Percentiles rank a stretch among this genome's conserved stretches.
These are phyloP conservation scores for Galaxea fascicularis DNA, from an alignment of 92 coral and sea anemone species.

Conservation along the genomic window DNA sequence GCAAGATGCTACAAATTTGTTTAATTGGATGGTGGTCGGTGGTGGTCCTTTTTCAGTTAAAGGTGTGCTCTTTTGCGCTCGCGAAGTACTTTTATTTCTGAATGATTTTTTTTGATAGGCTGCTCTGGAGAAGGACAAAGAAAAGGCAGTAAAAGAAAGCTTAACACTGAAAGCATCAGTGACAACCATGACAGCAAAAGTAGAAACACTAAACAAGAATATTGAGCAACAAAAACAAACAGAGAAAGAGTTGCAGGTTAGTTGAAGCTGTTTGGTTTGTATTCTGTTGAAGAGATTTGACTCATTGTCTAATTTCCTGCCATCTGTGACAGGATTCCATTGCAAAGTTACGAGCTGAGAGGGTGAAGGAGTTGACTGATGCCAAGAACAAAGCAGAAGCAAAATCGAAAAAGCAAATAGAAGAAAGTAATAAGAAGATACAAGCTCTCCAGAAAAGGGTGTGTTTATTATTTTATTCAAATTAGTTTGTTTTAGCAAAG, in stretches of 20 bases:
- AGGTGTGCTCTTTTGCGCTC: too few species aligned
- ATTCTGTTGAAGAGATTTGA: too few species aligned
- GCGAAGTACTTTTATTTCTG: too few species aligned
- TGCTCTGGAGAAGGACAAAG: constrained; percentile 80
- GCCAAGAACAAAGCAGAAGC: constrained; percentile 83
- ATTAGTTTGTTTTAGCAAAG: too few species aligned
- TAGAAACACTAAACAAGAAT: constrained; percentile 80
- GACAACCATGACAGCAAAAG: constrained; percentile 82
- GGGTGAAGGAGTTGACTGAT: constrained; percentile 87
- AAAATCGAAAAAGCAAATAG: constrained; percentile 90
- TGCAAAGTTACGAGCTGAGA: constrained; percentile 85
- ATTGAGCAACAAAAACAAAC: constrained; percentile 85
- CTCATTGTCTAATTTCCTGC: not conserved
- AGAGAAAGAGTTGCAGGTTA: constrained; percentile 92
- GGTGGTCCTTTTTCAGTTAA: too few species aligned
- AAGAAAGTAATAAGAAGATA: constrained; percentile 93
- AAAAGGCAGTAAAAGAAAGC: constrained; percentile 73
- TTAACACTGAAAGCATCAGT: constrained; percentile 77
- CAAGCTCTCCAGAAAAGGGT: constrained; percentile 94
- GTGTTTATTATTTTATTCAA: constrained; percentile 5
- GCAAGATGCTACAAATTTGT: too few species aligned
- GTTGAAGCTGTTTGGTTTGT: not conserved
- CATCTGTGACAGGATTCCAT: constrained; percentile 71
- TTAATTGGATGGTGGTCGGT: too few species aligned
- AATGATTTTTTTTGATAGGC: constrained; percentile 49